A percentile compares a stretch with the other conserved stretches of the same genome.
Conservation (phyloP, 2,888 invertebrate species). For the Cenopis cana region DNA sequence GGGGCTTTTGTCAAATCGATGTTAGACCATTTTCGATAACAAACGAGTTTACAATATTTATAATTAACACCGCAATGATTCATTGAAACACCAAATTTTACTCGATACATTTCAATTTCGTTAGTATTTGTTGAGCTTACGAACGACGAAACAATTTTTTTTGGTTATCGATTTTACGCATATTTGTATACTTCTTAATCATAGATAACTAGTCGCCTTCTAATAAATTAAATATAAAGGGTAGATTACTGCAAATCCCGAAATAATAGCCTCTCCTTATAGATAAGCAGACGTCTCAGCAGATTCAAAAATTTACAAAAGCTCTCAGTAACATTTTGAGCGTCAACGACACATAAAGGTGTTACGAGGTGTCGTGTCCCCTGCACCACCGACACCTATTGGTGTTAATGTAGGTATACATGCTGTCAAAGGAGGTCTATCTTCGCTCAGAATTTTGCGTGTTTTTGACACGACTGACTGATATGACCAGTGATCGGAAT, state of each 20-base stretch:
- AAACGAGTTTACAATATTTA: conserved; percentile 10
- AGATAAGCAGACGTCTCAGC: background rate
- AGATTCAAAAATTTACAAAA: background rate
- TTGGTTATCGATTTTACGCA: background rate
- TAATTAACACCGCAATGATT: background rate
- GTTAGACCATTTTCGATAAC: conserved; percentile 19
- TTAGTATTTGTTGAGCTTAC: background rate
- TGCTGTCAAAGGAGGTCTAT: too few species aligned
- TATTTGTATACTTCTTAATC: too few species aligned
- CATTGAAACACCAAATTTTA: background rate
- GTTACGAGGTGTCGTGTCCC: too few species aligned
- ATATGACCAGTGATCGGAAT: too few species aligned
- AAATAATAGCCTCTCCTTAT: background rate
- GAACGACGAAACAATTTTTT: background rate
- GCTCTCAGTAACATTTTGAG: background rate
- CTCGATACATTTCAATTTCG: background rate
- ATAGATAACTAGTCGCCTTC: background rate
- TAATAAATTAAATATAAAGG: background rate
- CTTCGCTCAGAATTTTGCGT: too few species aligned
- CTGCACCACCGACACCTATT: too few species aligned
- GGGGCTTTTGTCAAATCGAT: conserved; percentile 23
- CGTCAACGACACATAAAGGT: too few species aligned
- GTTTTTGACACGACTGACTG: too few species aligned
- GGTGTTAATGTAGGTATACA: too few species aligned
- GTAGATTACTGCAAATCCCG: conserved; percentile 1